These are phyloP conservation scores for Harlomillsia oculata DNA, from an alignment of 1,140 invertebrate species.

Conservation along the genomic window DNA sequence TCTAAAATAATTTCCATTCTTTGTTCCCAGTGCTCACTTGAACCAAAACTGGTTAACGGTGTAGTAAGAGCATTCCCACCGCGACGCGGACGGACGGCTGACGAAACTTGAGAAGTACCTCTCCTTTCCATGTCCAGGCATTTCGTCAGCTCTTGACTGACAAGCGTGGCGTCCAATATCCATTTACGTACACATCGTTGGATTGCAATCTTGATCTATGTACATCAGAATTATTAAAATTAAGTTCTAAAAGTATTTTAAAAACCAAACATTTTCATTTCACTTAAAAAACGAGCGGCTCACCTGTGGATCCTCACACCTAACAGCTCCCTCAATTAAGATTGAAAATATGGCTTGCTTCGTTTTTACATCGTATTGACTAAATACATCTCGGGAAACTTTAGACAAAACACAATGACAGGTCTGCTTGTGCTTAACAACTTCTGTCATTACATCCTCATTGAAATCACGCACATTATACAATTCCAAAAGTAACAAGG, in stretches of 20 bases:
- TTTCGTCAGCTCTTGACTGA: constrained; percentile 50
- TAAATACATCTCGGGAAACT: constrained; percentile 15
- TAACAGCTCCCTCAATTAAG: constrained; percentile 17
- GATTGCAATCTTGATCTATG: constrained; percentile 28
- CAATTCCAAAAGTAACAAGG: neutral
- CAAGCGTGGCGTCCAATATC: constrained; percentile 50
- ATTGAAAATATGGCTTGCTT: constrained; percentile 23
- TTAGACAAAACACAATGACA: constrained; percentile 12
- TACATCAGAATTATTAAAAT: neutral
- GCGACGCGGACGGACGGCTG: constrained; percentile 43
- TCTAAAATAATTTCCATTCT: constrained; percentile 67
- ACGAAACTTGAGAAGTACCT: constrained; percentile 42
- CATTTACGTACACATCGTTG: constrained; percentile 33
- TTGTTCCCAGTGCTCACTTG: constrained; percentile 50
- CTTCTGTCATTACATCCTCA: constrained; percentile 1
- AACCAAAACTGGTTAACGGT: constrained; percentile 7
- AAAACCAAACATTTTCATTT: neutral
- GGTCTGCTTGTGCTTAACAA: constrained; percentile 8
- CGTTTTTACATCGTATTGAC: neutral
- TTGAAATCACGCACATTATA: neutral
- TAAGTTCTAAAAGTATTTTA: neutral
- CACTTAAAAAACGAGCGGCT: neutral
- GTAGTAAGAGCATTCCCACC: neutral
- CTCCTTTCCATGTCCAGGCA: constrained; percentile 45
- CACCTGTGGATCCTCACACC: constrained; percentile 26